These are phyloP conservation scores for Lymantria monacha DNA, from an alignment of 2,888 invertebrate genomes.

Conservation along the genomic window DNA sequence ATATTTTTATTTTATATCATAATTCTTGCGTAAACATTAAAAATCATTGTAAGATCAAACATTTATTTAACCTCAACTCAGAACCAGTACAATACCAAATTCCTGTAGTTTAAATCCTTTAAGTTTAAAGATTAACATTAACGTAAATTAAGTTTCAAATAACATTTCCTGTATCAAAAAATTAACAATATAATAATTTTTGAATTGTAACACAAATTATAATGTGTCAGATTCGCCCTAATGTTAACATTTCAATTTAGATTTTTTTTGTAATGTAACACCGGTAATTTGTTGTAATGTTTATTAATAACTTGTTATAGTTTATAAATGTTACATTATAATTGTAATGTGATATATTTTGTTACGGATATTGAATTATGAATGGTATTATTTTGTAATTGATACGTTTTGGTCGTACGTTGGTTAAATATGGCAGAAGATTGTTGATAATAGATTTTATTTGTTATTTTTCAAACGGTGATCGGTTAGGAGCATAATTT, in stretches of 20 bases:
- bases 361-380: slow-evolving; percentile 2
- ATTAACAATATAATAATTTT: too few species aligned
- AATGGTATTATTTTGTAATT: slow-evolving; percentile 10
- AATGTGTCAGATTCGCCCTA: slow-evolving; percentile 15
- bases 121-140: slow-evolving; percentile 1
- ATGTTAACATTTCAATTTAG: neutral
- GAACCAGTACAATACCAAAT: too few species aligned
- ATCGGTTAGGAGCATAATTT: too few species aligned
- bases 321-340: neutral
- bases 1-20: too few species aligned
- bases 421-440: slow-evolving; percentile 9
- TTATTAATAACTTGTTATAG: neutral
- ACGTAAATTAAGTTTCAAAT: slow-evolving; percentile 34
- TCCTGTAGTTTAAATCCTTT: too few species aligned
- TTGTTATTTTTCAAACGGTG: too few species aligned
- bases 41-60: too few species aligned
- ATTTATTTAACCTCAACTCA: too few species aligned
- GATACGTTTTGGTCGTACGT: slow-evolving; percentile 15
- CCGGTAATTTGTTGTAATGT: neutral
- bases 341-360: slow-evolving; percentile 14
- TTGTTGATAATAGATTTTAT: too few species aligned
- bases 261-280: slow-evolving; percentile 22
- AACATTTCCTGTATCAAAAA: slow-evolving; percentile 34
- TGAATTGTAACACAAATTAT: slow-evolving; percentile 5
- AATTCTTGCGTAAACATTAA: too few species aligned